A percentile compares a stretch with the other conserved stretches of the same genome.
Evolutionary conservation across 2,113 vertebrate genomes (phyloP).

Genomic region (Trematomus loennbergii): DNA sequence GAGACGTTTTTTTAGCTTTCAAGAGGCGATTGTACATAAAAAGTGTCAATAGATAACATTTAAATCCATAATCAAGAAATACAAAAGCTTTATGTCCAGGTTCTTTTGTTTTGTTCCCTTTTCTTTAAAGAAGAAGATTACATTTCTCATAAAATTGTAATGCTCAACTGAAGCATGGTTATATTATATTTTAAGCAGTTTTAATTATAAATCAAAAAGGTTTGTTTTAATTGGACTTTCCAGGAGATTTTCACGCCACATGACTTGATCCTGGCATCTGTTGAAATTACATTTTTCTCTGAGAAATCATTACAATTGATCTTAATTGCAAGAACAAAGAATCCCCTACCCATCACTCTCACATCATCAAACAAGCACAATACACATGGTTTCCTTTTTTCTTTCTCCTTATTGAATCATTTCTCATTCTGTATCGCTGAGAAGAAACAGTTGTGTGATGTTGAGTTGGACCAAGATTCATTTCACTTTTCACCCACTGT

Average conservation of each 20-base stretch:
- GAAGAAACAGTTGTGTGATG: slow-evolving; percentile 41
- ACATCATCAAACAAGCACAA: slow-evolving; percentile 35
- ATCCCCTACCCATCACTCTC: slow-evolving; percentile 33
- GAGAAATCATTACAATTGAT: slow-evolving; percentile 66
- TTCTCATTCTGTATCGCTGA: slow-evolving; percentile 33
- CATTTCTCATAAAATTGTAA: slow-evolving; percentile 47
- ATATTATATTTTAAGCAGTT: slow-evolving; percentile 69
- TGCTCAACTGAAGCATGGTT: slow-evolving; percentile 42
- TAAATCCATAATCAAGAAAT: slow-evolving; percentile 4
- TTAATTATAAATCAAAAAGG: slow-evolving; percentile 78
- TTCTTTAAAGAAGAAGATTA: slow-evolving; percentile 18
- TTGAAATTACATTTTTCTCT: slow-evolving; percentile 57
- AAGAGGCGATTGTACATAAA: neutral
- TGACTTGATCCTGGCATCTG: slow-evolving; percentile 47
- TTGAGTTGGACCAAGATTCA: slow-evolving; percentile 18
- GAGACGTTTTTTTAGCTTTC: slow-evolving; percentile 1
- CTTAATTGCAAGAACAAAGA: slow-evolving; percentile 63
- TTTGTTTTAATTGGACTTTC: slow-evolving; percentile 74
- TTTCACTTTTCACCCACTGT: slow-evolving; percentile 47
- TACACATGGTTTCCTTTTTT: slow-evolving; percentile 27
- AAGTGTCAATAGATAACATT: neutral
- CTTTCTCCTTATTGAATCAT: slow-evolving; percentile 34
- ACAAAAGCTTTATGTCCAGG: slow-evolving; percentile 1
- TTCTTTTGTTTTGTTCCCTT: slow-evolving; percentile 9
- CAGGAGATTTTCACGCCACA: slow-evolving; percentile 46